These are phyloP conservation scores for Hesperophylax magnus DNA, from an alignment of 1,140 invertebrate species.

Conservation along the genomic window DNA sequence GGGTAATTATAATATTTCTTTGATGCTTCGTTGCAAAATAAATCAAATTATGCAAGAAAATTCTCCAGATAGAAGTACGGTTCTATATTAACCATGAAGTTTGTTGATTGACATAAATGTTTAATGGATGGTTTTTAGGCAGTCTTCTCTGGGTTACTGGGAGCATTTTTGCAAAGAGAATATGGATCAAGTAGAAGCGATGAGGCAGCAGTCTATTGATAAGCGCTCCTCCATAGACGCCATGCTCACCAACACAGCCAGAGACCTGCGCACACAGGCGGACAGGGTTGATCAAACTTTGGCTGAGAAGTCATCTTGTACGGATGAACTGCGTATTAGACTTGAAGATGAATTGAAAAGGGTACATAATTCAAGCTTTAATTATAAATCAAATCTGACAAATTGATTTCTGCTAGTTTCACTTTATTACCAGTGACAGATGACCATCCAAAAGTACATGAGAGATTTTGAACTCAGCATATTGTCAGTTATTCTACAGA, in stretches of 20 bases:
- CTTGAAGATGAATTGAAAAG: conserved; percentile 78
- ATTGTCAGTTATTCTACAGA: no score
- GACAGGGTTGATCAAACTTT: conserved; percentile 79
- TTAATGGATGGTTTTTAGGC: conserved; percentile 62
- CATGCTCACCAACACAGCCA: conserved; percentile 75
- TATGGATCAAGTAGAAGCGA: conserved; percentile 74
- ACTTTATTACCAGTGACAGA: no score
- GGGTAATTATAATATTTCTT: conserved; percentile 64
- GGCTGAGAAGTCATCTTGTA: conserved; percentile 76
- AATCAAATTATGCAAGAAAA: no score
- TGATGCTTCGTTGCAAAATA: no score
- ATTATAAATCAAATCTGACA: no score
- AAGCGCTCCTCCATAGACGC: conserved; percentile 76
- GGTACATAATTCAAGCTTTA: conserved; percentile 60
- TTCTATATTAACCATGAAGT: no score
- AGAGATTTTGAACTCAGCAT: no score
- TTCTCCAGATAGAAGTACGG: no score
- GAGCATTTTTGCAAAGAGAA: conserved; percentile 79
- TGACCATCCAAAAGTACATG: no score
- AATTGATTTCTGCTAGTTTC: no score
- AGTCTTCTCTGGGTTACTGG: conserved; percentile 80
- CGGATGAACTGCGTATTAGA: conserved; percentile 75
- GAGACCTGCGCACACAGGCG: conserved; percentile 81
- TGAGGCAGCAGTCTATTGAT: conserved; percentile 75
- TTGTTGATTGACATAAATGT: neutral